Percentiles rank a stretch among this genome's conserved stretches.
Conservation (phyloP, 64 coral and sea anemone species). For the Pocillopora damicornis region DNA sequence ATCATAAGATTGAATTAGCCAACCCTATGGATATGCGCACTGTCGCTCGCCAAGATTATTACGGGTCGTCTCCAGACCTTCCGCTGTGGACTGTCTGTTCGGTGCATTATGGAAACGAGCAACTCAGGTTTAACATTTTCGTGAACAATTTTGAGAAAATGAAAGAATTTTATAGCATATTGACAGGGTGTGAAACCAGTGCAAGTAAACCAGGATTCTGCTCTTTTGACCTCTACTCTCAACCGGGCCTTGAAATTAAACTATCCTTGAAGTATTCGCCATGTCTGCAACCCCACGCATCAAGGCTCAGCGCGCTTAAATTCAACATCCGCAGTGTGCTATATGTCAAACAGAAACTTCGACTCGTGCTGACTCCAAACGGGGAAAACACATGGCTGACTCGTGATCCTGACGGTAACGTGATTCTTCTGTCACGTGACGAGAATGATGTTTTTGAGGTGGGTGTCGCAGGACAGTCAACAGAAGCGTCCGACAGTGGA, state of each 20-base stretch:
- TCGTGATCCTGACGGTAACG: slow-evolving; percentile 81
- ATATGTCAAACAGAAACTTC: slow-evolving; percentile 36
- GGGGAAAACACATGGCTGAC: slow-evolving; percentile 63
- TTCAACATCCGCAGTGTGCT: slow-evolving; percentile 50
- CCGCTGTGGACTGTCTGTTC: slow-evolving; percentile 78
- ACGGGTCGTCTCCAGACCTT: slow-evolving; percentile 57
- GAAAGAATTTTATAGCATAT: slow-evolving; percentile 67
- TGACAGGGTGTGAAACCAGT: slow-evolving; percentile 51
- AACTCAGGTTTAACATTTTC: slow-evolving; percentile 87
- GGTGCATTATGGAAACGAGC: slow-evolving; percentile 76
- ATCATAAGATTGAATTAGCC: slow-evolving; percentile 82
- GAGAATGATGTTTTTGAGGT: not conserved
- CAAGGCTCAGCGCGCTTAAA: slow-evolving; percentile 33
- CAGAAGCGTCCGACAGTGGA: slow-evolving; percentile 63
- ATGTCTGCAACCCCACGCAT: slow-evolving; percentile 49
- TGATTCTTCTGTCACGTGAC: slow-evolving; percentile 45
- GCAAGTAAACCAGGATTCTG: slow-evolving; percentile 71
- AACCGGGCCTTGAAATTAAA: slow-evolving; percentile 78
- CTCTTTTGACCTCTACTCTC: slow-evolving; percentile 75
- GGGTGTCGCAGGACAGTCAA: not conserved
- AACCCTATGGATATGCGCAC: slow-evolving; percentile 56
- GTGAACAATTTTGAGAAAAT: slow-evolving; percentile 69
- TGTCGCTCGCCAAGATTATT: slow-evolving; percentile 82
- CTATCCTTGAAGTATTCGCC: slow-evolving; percentile 82
- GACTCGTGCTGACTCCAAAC: slow-evolving; percentile 41